Base-by-base conservation (phyloP, 2,888 invertebrate genomes). In the Hylaea fasciaria region DNA sequence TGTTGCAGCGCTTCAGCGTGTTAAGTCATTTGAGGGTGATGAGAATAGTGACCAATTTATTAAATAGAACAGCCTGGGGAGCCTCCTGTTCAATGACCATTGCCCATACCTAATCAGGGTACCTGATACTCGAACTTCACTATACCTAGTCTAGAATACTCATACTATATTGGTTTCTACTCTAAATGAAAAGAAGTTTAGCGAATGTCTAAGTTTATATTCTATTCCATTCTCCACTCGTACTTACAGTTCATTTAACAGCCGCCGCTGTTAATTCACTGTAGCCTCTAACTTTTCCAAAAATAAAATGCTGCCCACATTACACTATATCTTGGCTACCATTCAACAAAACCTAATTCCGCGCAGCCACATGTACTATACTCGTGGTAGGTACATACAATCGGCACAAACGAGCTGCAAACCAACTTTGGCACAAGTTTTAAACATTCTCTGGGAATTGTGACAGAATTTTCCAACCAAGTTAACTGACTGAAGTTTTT, bases 321-420 rank as follows among this genome's bases (percentile, higher is more conserved):
- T 40, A 29, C 35, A 35, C 39, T 39, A 47, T 56, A 50, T 62
- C 52, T 62, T 70, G 56, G 58, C 56, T 37, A 48, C 61, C 37
- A 73, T 69, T 73, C 71, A 75, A 73, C 71, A 70, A 72, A 76
- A 80, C 70, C 76, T 77, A 77, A 79, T 80, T 78, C 78, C 61
- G 54, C 65, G 50, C 53, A 64, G 56, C 71, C 75, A 68, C 70
- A 74, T 71, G 69, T 68, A 70, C 67, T 73, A 66, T 69, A 70
- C 66, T 71, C 5, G n/a, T 35, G 12, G 44, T 35, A 35, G 50
- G n/a, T 37, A 41, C 68, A 66, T 72, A 80, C 80, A 83, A 82
- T 82, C 76, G 81, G 71, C 73, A 72, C 73, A 78, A 83, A 83
- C 75, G 80, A 81, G 74, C 74, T 73, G 68, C 73, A 76, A 76